A percentile compares a stretch with the other conserved stretches of the same genome.
Conservation (phyloP, 2,113 vertebrate genomes). For the Grammomys surdaster region DNA sequence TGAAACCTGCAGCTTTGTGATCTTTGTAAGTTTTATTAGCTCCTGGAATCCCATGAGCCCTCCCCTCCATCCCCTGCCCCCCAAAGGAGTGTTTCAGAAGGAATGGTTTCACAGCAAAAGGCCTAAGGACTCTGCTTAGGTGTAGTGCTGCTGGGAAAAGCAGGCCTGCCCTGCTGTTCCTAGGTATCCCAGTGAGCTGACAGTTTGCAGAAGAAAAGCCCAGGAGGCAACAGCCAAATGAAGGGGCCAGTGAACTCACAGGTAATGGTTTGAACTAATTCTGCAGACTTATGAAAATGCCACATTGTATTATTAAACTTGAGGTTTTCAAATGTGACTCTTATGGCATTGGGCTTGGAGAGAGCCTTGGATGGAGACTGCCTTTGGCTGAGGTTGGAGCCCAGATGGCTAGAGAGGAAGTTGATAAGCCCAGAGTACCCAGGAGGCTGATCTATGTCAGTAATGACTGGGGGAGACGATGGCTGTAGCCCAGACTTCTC, state of each 20-base stretch:
- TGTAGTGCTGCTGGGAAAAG: neutral
- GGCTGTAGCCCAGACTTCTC: neutral
- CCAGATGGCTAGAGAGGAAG: rapidly evolving
- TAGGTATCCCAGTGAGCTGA: neutral
- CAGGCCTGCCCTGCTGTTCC: neutral
- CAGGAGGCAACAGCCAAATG: neutral
- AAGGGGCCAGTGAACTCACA: rapidly evolving
- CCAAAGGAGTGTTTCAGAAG: neutral
- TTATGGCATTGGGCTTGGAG: neutral
- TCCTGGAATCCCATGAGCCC: neutral
- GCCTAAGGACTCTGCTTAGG: neutral
- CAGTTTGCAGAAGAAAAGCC: neutral
- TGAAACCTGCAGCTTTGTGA: neutral
- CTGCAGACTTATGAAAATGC: neutral
- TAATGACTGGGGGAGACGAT: neutral
- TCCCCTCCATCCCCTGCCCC: too few relatives aligned
- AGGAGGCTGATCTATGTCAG: neutral
- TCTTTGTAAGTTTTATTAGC: too few relatives aligned
- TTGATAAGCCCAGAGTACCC: neutral
- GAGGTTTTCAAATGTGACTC: neutral
- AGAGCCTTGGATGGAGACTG: too few relatives aligned
- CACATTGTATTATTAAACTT: neutral
- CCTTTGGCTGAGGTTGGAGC: neutral
- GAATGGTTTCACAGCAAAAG: neutral
- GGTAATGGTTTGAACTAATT: neutral